These are phyloP conservation scores for Anoplopoma fimbria DNA, from an alignment of 2,113 vertebrate genomes.

Conservation along the genomic window DNA sequence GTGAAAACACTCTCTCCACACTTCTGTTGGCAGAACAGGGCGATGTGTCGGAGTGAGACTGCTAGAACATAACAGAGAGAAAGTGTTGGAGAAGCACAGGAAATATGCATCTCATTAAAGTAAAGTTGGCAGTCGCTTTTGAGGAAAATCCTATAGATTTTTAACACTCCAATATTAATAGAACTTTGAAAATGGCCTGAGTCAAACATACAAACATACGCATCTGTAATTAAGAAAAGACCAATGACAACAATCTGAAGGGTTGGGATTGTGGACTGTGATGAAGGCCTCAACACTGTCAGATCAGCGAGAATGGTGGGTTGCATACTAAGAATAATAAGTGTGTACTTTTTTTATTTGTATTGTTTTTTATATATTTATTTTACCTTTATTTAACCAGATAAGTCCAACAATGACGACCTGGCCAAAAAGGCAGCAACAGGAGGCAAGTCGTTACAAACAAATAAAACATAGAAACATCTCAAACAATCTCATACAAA, in stretches of 20 bases:
- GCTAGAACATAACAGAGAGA: slow-evolving; percentile 18
- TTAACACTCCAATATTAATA: neutral
- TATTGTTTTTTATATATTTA: too few species aligned
- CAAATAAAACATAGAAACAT: too few species aligned
- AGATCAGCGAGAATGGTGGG: neutral
- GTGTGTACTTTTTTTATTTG: neutral
- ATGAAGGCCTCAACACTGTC: neutral
- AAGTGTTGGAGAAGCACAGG: slow-evolving; percentile 21
- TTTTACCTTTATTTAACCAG: too few species aligned
- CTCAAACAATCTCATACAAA: too few species aligned
- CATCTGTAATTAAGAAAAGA: neutral
- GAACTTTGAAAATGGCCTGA: neutral
- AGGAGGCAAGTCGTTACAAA: too few species aligned
- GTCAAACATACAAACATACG: neutral
- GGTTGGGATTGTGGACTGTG: neutral
- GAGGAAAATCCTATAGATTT: slow-evolving; percentile 16
- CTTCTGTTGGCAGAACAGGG: slow-evolving; percentile 45
- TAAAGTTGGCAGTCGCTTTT: slow-evolving; percentile 1
- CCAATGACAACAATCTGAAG: neutral
- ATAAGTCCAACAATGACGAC: too few species aligned
- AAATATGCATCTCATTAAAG: neutral
- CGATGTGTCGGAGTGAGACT: slow-evolving; percentile 27
- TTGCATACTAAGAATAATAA: neutral
- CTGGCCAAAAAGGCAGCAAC: too few species aligned
- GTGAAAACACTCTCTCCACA: slow-evolving; percentile 53